Percentiles rank a stretch among this genome's conserved stretches.
Evolutionary conservation across 2,113 vertebrate species (phyloP).

Genomic region (Pan paniscus): DNA sequence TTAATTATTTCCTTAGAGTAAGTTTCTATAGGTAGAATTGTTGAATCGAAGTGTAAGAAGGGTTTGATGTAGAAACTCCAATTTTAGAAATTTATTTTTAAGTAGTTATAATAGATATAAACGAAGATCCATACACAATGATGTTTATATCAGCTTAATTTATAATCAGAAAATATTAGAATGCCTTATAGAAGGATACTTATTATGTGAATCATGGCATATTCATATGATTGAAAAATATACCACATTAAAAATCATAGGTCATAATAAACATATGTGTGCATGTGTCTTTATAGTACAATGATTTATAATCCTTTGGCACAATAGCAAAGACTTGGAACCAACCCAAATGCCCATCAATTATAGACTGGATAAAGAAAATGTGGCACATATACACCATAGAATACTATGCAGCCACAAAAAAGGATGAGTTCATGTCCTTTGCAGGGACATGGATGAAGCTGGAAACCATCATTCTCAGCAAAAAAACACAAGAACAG

Average conservation of each 20-base stretch:
- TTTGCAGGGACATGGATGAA: no score
- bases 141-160: neutral
- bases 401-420: no score
- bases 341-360: no score
- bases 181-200: neutral
- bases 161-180: neutral
- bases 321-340: no score
- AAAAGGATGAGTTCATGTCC: no score
- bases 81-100: slow-evolving; percentile 37
- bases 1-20: slow-evolving; percentile 32
- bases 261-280: no score
- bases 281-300: no score
- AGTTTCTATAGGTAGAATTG: slow-evolving; percentile 5
- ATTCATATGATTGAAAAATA: neutral
- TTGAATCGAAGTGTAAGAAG: neutral
- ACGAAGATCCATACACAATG: neutral
- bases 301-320: no score
- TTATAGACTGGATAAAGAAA: no score
- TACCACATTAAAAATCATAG: neutral
- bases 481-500: no score
- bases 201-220: neutral
- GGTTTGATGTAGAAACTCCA: neutral
- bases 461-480: no score
- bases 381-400: no score
- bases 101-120: neutral